phyloP scores from a whole-genome alignment of 2,113 vertebrate species.

The Rhea americana region DNA sequence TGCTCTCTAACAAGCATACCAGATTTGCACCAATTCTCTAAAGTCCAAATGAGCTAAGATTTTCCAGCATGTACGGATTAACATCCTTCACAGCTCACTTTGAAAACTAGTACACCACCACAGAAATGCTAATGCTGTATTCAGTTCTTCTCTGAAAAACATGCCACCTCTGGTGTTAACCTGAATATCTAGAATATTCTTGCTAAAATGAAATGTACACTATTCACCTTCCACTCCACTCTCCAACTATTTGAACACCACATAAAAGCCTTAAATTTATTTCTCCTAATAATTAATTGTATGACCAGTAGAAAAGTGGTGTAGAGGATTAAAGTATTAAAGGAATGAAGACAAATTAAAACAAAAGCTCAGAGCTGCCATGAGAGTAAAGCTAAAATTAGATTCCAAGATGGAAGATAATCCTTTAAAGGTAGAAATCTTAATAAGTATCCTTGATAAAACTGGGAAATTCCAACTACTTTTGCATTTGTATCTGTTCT shows the following conservation, averaged over 20 bases:
- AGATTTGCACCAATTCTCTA: background rate
- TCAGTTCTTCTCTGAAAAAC: background rate
- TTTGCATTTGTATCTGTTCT: fast-evolving
- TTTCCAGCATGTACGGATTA: background rate
- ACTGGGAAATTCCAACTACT: background rate
- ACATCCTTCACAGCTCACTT: background rate
- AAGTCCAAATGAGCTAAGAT: background rate
- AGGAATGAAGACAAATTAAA: background rate
- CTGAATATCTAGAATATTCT: background rate
- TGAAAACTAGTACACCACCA: background rate
- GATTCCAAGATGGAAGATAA: background rate
- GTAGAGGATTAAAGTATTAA: background rate
- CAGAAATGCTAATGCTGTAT: background rate
- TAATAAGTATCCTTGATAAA: background rate
- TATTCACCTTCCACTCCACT: background rate
- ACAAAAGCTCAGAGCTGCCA: background rate
- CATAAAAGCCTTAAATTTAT: background rate
- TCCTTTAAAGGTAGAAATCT: background rate
- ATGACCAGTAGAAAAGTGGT: background rate
- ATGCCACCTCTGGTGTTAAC: background rate
- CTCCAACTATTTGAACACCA: background rate
- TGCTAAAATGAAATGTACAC: background rate
- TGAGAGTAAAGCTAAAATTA: background rate
- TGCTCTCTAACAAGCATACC: background rate
- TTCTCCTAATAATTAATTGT: background rate